A percentile compares a stretch with the other conserved stretches of the same genome.
phyloP scores from a whole-genome alignment of 2,113 vertebrate genomes.

The Indicator maculatus region DNA sequence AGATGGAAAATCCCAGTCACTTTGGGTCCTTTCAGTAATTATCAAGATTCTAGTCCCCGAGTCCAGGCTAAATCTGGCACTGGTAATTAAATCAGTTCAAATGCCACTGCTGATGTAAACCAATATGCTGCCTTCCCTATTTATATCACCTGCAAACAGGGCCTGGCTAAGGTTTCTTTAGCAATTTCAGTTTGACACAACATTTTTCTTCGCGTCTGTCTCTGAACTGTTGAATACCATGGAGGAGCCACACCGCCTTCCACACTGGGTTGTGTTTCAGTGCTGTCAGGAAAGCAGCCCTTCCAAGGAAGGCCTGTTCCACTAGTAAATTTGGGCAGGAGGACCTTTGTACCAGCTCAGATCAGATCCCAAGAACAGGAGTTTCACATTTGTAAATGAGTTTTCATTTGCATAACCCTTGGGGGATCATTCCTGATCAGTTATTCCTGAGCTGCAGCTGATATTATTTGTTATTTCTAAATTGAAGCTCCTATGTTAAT shows the following conservation, averaged over 20 bases:
- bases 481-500: slow-evolving; percentile 27
- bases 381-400: slow-evolving; percentile 13
- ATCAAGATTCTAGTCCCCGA: slow-evolving; percentile 68
- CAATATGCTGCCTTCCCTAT: slow-evolving; percentile 72
- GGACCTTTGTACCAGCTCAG: background rate
- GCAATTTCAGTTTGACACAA: slow-evolving; percentile 70
- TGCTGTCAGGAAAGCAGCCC: slow-evolving; percentile 56
- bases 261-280: background rate
- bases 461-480: slow-evolving; percentile 57
- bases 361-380: background rate
- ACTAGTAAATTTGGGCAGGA: slow-evolving; percentile 13
- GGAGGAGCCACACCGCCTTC: slow-evolving; percentile 54
- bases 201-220: slow-evolving; percentile 70
- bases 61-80: slow-evolving; percentile 72
- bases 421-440: background rate
- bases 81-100: slow-evolving; percentile 74
- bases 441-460: slow-evolving; percentile 35
- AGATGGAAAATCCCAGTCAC: slow-evolving; percentile 66
- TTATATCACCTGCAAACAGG: slow-evolving; percentile 71
- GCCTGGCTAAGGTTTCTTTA: slow-evolving; percentile 71
- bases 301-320: background rate
- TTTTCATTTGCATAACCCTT: slow-evolving; percentile 38
- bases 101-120: slow-evolving; percentile 71
- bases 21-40: slow-evolving; percentile 68
- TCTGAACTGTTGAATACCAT: slow-evolving; percentile 65